phyloP scores from a whole-genome alignment of 2,888 invertebrate species.

The Catocala nupta region DNA sequence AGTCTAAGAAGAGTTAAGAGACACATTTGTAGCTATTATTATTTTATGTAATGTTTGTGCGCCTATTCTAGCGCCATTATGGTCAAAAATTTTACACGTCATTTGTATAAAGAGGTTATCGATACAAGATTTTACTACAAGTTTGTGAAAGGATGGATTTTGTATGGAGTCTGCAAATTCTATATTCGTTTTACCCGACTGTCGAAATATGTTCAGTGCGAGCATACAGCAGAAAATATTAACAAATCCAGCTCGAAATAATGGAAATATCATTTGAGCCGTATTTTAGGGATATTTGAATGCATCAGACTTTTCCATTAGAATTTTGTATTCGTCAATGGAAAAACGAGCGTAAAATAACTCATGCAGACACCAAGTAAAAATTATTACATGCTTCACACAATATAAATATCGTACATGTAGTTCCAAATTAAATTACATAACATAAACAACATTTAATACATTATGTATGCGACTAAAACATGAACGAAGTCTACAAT shows the following conservation, averaged over 20 bases:
- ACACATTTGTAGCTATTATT: neutral
- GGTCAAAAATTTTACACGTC: too few relatives aligned
- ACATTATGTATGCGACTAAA: slow-evolving; percentile 3
- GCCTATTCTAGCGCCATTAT: too few relatives aligned
- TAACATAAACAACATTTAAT: neutral
- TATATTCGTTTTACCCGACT: too few relatives aligned
- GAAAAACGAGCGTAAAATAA: neutral
- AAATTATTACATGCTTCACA: neutral
- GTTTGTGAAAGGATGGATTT: too few relatives aligned
- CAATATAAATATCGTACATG: neutral
- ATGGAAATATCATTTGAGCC: neutral
- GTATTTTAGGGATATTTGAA: neutral
- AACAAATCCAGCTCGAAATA: neutral
- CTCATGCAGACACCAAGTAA: neutral
- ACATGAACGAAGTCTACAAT: neutral
- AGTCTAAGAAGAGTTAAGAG: neutral
- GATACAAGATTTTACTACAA: too few relatives aligned
- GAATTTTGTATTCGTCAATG: too few relatives aligned
- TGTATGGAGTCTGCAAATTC: too few relatives aligned
- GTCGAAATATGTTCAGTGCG: neutral
- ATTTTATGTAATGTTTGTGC: neutral
- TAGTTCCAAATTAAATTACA: slow-evolving; percentile 1
- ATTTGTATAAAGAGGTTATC: too few relatives aligned
- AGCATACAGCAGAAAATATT: neutral
- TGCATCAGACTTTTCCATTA: too few relatives aligned